phyloP scores from a whole-genome alignment of 2,113 vertebrate species.

The Pica pica region DNA sequence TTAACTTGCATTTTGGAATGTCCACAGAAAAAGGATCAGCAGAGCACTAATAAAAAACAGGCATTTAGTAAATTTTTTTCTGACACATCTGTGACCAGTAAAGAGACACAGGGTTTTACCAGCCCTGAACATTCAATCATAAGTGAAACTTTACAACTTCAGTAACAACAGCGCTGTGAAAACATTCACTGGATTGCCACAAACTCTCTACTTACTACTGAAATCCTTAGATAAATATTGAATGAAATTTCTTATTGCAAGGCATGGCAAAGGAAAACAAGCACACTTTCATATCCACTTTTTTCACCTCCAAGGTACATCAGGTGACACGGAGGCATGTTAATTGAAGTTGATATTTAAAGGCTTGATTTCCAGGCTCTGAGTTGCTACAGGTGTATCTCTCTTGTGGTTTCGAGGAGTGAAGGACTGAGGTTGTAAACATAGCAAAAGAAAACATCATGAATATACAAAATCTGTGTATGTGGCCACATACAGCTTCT shows the following conservation, averaged over 20 bases:
- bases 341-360: constrained; percentile 56
- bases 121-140: constrained; percentile 42
- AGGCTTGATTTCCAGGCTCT: constrained; percentile 37
- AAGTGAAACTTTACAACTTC: constrained; percentile 62
- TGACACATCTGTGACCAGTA: constrained; percentile 68
- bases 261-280: constrained; percentile 67
- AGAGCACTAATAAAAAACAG: constrained; percentile 52
- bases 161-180: constrained; percentile 57
- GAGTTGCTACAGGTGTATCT: constrained; percentile 61
- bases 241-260: constrained; percentile 64
- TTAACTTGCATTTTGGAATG: constrained; percentile 55
- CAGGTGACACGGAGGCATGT: background rate
- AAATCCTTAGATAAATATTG: constrained; percentile 69
- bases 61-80: constrained; percentile 56
- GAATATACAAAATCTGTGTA: background rate
- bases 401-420: constrained; percentile 11
- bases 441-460: constrained; percentile 28
- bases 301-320: constrained; percentile 19
- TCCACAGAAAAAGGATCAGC: constrained; percentile 40
- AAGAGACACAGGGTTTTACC: constrained; percentile 55
- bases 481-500: background rate
- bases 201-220: constrained; percentile 62
- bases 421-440: background rate
- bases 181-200: constrained; percentile 65
- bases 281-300: constrained; percentile 56